Evolutionary conservation across 2,797 vertebrate species (phyloP).

Genomic region (Leptatherina wallacei): DNA sequence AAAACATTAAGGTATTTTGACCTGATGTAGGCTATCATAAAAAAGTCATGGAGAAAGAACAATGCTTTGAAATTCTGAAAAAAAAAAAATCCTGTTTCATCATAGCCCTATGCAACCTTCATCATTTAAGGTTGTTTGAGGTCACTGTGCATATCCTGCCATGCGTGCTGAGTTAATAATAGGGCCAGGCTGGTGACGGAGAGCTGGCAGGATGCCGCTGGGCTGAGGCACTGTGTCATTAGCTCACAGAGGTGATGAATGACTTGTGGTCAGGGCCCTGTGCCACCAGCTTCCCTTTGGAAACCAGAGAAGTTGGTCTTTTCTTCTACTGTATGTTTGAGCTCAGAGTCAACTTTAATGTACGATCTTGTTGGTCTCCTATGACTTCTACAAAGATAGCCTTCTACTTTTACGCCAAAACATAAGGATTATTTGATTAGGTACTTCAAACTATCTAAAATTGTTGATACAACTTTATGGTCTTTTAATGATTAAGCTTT

Average conservation of each 20-base stretch:
- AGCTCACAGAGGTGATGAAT: slow-evolving; percentile 76
- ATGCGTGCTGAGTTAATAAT: slow-evolving; percentile 75
- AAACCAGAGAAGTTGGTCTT: slow-evolving; percentile 52
- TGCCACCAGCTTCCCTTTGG: slow-evolving; percentile 50
- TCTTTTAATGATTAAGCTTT: too few species aligned
- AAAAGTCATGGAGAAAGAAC: slow-evolving; percentile 7
- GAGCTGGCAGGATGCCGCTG: slow-evolving; percentile 63
- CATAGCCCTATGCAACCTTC: neutral
- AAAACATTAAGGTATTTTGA: neutral
- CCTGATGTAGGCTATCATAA: neutral
- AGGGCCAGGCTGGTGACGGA: slow-evolving; percentile 69
- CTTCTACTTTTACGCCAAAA: slow-evolving; percentile 6
- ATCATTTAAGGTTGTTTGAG: slow-evolving; percentile 65
- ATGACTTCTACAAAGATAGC: slow-evolving; percentile 15
- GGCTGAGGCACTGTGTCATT: slow-evolving; percentile 72
- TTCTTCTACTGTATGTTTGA: slow-evolving; percentile 29
- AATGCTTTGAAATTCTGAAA: slow-evolving; percentile 36
- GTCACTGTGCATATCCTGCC: slow-evolving; percentile 61
- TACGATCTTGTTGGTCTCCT: slow-evolving; percentile 12
- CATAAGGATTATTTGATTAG: slow-evolving; percentile 3
- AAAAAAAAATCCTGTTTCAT: slow-evolving; percentile 46
- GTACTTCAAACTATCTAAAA: neutral
- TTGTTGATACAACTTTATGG: slow-evolving; percentile 4
- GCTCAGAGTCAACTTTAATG: slow-evolving; percentile 19
- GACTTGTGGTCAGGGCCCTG: slow-evolving; percentile 67